Evolutionary conservation across 2,797 vertebrate genomes (phyloP).

Genomic region (Gastrophryne carolinensis): DNA sequence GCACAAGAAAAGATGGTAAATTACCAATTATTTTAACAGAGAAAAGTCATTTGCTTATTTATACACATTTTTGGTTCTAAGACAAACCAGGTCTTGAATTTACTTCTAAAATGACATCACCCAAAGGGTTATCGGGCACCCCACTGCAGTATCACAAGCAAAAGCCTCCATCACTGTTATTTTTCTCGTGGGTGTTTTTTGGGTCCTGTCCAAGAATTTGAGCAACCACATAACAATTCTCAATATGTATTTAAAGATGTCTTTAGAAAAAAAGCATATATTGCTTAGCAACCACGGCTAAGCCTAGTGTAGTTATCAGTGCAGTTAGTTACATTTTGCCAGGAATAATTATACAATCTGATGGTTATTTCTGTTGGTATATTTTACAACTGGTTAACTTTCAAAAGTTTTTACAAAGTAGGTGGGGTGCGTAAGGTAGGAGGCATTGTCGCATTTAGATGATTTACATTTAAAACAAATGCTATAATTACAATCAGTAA

Average conservation of each 20-base stretch:
- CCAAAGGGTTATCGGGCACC: neutral
- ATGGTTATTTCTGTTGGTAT: neutral
- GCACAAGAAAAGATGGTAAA: neutral
- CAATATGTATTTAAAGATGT: slow-evolving; percentile 3
- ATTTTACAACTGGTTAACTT: neutral
- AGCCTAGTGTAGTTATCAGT: neutral
- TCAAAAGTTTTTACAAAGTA: neutral
- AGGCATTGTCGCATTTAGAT: no score
- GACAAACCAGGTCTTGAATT: neutral
- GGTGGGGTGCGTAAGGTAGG: no score
- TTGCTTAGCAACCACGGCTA: slow-evolving; percentile 32
- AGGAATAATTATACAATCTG: neutral
- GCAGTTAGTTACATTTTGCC: neutral
- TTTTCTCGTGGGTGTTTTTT: slow-evolving; percentile 25
- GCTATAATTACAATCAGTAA: no score
- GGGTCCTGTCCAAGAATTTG: slow-evolving; percentile 36
- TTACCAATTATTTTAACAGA: no score
- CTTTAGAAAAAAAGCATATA: neutral
- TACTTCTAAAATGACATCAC: neutral
- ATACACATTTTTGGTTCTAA: neutral
- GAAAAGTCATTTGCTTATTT: no score
- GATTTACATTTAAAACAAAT: no score
- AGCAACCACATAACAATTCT: slow-evolving; percentile 1
- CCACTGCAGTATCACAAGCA: slow-evolving; percentile 1
- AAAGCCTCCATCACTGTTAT: neutral